Conservation (phyloP, 2,888 invertebrate genomes). For the Eulithis prunata region DNA sequence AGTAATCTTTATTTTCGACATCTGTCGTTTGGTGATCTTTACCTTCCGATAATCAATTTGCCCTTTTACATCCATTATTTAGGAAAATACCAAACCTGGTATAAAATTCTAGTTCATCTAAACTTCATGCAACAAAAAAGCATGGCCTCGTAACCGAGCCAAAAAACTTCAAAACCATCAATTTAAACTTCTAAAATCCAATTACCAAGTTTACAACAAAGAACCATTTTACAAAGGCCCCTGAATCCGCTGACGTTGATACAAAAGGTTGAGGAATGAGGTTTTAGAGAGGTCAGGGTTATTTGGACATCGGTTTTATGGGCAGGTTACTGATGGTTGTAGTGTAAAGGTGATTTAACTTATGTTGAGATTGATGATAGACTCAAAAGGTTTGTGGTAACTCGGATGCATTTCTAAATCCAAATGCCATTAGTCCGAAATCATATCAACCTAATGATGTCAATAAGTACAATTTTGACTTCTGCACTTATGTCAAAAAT, state of each 20-base stretch:
- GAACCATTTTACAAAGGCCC: slow-evolving; percentile 28
- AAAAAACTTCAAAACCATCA: slow-evolving; percentile 28
- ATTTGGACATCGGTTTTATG: slow-evolving; percentile 9
- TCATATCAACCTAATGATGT: no score
- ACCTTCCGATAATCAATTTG: no score
- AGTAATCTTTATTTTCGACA: no score
- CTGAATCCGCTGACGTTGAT: slow-evolving; percentile 10
- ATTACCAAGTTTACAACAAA: slow-evolving; percentile 26
- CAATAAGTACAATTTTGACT: no score
- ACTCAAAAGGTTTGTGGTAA: no score
- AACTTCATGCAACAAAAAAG: slow-evolving; percentile 22
- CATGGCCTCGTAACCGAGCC: slow-evolving; percentile 10
- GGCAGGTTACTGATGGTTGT: neutral
- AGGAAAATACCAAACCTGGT: neutral
- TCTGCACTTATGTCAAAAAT: no score
- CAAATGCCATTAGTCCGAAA: no score
- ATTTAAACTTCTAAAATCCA: slow-evolving; percentile 34
- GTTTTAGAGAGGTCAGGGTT: slow-evolving; percentile 2
- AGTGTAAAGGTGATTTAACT: neutral
- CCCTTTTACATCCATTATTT: no score
- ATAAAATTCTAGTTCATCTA: slow-evolving; percentile 3
- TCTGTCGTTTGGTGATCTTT: no score
- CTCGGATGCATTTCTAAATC: no score
- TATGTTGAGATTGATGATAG: slow-evolving; percentile 5
- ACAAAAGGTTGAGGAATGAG: slow-evolving; percentile 7